Evolutionary conservation across 2,113 vertebrate species (phyloP).

Genomic region (Eurystomus gularis): DNA sequence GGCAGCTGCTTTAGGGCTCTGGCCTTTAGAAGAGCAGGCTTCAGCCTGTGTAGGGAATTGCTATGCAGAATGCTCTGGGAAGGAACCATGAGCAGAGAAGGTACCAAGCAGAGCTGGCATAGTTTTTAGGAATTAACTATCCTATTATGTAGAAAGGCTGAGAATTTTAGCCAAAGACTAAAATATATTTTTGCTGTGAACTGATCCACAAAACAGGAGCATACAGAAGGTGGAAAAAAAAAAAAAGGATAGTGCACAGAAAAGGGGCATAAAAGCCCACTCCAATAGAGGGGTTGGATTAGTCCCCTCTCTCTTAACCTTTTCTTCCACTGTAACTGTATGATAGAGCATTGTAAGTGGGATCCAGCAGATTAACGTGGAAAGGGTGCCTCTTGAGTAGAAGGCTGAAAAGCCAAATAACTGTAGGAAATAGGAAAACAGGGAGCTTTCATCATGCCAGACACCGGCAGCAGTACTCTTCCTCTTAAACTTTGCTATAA

Average conservation of each 20-base stretch:
- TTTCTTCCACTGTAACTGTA: not conserved
- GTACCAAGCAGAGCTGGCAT: rapidly evolving
- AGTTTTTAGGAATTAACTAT: not conserved
- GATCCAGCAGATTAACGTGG: not conserved
- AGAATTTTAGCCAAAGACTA: not conserved
- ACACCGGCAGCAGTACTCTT: not conserved
- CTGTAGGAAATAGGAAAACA: not conserved
- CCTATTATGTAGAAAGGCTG: not conserved
- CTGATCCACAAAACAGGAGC: not conserved
- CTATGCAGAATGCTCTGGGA: not conserved
- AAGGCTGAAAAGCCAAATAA: not conserved
- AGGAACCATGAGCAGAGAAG: not conserved
- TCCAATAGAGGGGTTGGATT: not conserved
- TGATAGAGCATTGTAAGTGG: not conserved
- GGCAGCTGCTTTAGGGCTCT: not conserved
- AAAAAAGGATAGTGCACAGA: not conserved
- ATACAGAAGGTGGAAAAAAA: rapidly evolving
- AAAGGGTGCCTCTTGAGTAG: not conserved
- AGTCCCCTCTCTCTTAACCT: not conserved
- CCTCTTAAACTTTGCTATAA: not conserved
- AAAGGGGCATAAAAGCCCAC: not conserved
- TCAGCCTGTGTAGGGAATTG: not conserved
- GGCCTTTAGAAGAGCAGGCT: not conserved
- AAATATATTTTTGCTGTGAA: not conserved
- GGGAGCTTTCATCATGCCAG: not conserved